These are phyloP conservation scores for Congeria kusceri DNA, from an alignment of 2,888 invertebrate genomes.

Conservation along the genomic window DNA sequence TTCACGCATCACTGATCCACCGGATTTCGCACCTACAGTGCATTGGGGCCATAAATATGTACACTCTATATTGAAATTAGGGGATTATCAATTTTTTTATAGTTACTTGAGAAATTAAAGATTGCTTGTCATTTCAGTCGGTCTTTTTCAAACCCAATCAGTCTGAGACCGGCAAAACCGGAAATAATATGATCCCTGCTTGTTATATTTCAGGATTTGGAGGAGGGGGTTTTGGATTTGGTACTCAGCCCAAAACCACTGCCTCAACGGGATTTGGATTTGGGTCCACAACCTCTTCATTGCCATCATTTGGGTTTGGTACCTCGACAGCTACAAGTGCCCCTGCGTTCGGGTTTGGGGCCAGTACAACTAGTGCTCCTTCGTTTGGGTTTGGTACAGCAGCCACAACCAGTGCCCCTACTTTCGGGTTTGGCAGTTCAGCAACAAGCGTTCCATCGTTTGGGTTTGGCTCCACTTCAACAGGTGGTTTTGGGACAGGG, in stretches of 20 bases:
- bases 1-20: no score
- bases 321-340: conserved; percentile 24
- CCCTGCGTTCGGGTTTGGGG: conserved; percentile 42
- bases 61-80: no score
- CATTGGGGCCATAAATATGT: no score
- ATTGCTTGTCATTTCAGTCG: no score
- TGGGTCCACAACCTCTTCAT: conserved; percentile 29
- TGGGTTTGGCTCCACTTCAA: conserved; percentile 32
- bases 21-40: no score
- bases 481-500: not conserved
- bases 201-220: conserved; percentile 28
- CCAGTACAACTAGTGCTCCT: conserved; percentile 29
- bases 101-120: no score
- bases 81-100: no score
- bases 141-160: no score
- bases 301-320: conserved; percentile 47
- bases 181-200: no score
- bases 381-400: conserved; percentile 44
- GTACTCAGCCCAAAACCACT: conserved; percentile 26
- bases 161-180: no score
- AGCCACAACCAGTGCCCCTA: conserved; percentile 35
- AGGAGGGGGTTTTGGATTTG: conserved; percentile 24
- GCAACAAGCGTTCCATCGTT: conserved; percentile 9
- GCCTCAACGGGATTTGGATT: conserved; percentile 34
- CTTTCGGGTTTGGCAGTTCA: conserved; percentile 33